Base-by-base conservation (phyloP, 1,140 invertebrate species). In the Caenorhabditis elegans region DNA sequence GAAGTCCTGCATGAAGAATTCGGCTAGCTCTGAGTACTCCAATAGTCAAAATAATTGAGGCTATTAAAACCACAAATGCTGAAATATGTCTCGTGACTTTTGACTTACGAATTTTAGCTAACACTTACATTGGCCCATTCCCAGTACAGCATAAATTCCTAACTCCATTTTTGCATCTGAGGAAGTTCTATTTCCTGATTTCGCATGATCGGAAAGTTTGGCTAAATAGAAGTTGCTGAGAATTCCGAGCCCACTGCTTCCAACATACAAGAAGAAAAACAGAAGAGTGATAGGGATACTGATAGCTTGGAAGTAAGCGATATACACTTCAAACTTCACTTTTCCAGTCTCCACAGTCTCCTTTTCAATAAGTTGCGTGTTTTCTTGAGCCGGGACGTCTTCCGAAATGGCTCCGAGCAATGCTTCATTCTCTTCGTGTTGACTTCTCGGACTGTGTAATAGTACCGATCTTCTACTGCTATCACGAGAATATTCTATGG, bases 1-100 rank as follows among this genome's bases (percentile, higher is more conserved):
- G 92, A 90, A 97, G 93, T 81, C 92, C 87, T 84, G 92, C 90
- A 92, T 98, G 96, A 87, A 97, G 91, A 39, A 92, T 89, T 83
- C 91, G 91, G 83, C 94, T 93, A 26, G 95, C 95, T 90, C 92
- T 60, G 0, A 93, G 82, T 70, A 88, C 86, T 49, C 90, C 91
- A 4, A 87, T 36, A 6, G 89, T 80, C 78, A 91, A 85, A 13
- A 88, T 84, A 17, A 90, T 80, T 31, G 88, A 84, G 2, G 88
- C 88, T 19, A 89, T n/a, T 17, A 86, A 85, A 17, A 89, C 85
- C 34, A 83, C 86, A 3, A 83, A 10, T 15, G 85, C 87, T 85
- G 79, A 82, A 85, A 85, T 4, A 22, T 39, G 2, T 43, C 22
- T 15, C 11, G 22, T n/a, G n/a, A n/a, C n/a, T n/a, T n/a, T n/a